Conservation (phyloP, 1,140 invertebrate species). For the Adoxophyes honmai region DNA sequence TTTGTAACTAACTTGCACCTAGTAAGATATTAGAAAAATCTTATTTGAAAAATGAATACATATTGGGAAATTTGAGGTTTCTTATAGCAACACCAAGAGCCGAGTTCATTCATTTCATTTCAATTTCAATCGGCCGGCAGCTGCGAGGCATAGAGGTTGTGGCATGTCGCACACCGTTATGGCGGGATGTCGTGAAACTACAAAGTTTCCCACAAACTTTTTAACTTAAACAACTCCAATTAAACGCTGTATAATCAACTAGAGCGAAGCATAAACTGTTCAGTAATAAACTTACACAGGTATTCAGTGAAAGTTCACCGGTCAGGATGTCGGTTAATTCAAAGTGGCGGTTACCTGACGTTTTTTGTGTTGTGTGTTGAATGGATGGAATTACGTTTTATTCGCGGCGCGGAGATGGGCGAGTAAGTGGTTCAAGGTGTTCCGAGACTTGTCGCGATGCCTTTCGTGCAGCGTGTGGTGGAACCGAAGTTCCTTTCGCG, state of each 20-base stretch:
- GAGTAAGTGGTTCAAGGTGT: slow-evolving; percentile 52
- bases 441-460: slow-evolving; percentile 78
- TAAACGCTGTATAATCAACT: slow-evolving; percentile 31
- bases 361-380: slow-evolving; percentile 75
- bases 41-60: too few relatives aligned
- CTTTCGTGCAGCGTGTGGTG: slow-evolving; percentile 84
- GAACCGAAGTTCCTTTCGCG: slow-evolving; percentile 83
- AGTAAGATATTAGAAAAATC: too few relatives aligned
- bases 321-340: slow-evolving; percentile 74
- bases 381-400: slow-evolving; percentile 72
- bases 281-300: slow-evolving; percentile 25
- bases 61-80: background rate
- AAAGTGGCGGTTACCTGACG: slow-evolving; percentile 76
- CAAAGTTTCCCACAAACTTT: slow-evolving; percentile 70
- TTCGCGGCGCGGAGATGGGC: slow-evolving; percentile 64
- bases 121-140: slow-evolving; percentile 54
- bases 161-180: slow-evolving; percentile 36
- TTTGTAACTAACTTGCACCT: too few relatives aligned
- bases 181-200: slow-evolving; percentile 64
- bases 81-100: slow-evolving; percentile 28
- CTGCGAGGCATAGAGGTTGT: slow-evolving; percentile 27
- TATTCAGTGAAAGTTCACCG: slow-evolving; percentile 55
- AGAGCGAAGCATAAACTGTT: slow-evolving; percentile 29
- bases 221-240: slow-evolving; percentile 36
- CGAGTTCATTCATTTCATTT: slow-evolving; percentile 24